Evolutionary conservation across 1,140 invertebrate species (phyloP).

Genomic region (Lethocerus indicus): DNA sequence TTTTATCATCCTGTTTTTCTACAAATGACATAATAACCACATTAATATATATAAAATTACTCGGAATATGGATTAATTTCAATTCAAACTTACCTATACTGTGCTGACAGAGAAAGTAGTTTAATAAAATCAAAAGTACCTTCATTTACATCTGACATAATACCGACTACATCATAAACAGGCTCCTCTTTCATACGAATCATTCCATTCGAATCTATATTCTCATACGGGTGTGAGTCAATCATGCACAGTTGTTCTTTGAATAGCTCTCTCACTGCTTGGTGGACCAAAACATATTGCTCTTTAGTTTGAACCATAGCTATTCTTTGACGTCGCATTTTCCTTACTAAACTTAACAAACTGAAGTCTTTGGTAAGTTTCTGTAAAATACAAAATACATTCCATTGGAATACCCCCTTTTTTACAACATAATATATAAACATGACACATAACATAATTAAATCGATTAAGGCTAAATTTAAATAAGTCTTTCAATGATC

Average conservation of each 20-base stretch:
- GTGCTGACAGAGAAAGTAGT: not conserved
- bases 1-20: conserved; percentile 21
- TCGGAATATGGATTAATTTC: no score
- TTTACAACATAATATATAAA: no score
- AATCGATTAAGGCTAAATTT: no score
- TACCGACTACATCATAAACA: no score
- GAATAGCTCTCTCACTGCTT: conserved; percentile 34
- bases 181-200: conserved; percentile 20
- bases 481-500: no score
- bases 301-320: conserved; percentile 90
- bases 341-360: conserved; percentile 33
- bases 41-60: not conserved
- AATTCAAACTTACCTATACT: no score
- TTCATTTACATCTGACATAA: no score
- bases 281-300: conserved; percentile 82
- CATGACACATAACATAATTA: no score
- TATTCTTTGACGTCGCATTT: conserved; percentile 39
- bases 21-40: conserved; percentile 4
- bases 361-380: conserved; percentile 35
- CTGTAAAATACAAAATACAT: conserved; percentile 23
- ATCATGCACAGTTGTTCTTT: conserved; percentile 34
- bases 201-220: conserved; percentile 29
- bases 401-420: no score
- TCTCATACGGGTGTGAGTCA: conserved; percentile 38
- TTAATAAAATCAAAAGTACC: not conserved